A percentile compares a stretch with the other conserved stretches of the same genome.
Conservation (phyloP, 2,797 vertebrate genomes). For the Anguilla obscura region DNA sequence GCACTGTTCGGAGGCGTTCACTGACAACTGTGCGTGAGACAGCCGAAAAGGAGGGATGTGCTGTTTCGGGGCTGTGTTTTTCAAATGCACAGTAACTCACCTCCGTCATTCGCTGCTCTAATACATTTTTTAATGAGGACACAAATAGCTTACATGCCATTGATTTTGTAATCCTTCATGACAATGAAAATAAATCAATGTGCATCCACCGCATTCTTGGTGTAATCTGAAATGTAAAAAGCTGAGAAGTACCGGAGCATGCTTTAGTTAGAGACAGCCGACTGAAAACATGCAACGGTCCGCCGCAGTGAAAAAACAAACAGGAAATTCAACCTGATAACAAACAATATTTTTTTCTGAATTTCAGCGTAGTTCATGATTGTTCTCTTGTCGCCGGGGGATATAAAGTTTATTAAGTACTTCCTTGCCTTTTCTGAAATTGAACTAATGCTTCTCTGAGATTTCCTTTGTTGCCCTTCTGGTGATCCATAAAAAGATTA, state of each 20-base stretch:
- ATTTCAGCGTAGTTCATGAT: constrained; percentile 9
- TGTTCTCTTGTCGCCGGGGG: background rate
- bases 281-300: background rate
- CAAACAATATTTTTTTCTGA: background rate
- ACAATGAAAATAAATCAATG: background rate
- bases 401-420: background rate
- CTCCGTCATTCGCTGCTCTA: background rate
- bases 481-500: background rate
- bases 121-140: constrained; percentile 65
- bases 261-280: background rate
- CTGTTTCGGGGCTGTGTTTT: constrained; percentile 1
- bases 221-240: background rate
- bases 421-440: background rate
- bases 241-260: background rate
- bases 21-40: constrained; percentile 1
- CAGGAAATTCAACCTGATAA: background rate
- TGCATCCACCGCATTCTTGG: background rate
- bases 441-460: background rate
- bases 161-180: constrained; percentile 53
- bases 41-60: background rate
- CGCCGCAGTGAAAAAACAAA: background rate
- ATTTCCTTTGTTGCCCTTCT: background rate
- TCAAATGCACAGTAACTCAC: background rate
- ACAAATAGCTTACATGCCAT: constrained; percentile 67
- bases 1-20: background rate